Evolutionary conservation across 1,140 invertebrate genomes (phyloP).

Genomic region (Trinorchestia longiramus): DNA sequence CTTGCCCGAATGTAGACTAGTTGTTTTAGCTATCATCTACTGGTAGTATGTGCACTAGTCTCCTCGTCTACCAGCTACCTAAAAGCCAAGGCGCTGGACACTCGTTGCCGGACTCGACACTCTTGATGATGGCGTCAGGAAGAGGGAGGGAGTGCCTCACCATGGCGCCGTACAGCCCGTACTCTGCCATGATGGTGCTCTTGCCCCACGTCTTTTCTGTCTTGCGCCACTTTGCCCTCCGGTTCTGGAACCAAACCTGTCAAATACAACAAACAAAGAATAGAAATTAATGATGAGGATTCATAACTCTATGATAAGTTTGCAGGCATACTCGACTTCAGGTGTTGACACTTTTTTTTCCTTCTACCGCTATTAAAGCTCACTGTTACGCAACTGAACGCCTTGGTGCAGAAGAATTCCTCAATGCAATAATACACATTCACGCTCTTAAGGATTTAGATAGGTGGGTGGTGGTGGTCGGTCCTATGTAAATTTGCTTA

Average conservation of each 20-base stretch:
- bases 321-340: not conserved
- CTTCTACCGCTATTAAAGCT: too few species aligned
- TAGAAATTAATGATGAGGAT: not conserved
- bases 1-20: too few species aligned
- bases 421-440: too few species aligned
- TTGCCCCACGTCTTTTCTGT: constrained; percentile 99
- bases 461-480: too few species aligned
- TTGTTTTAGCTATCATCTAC: too few species aligned
- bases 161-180: constrained; percentile 98
- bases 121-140: constrained; percentile 96
- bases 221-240: constrained; percentile 97
- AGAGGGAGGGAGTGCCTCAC: constrained; percentile 95
- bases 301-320: not conserved
- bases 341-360: too few species aligned
- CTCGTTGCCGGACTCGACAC: constrained; percentile 89
- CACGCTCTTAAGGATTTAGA: too few species aligned
- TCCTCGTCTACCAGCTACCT: constrained; percentile 75
- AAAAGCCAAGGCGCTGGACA: constrained; percentile 97
- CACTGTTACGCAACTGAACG: too few species aligned
- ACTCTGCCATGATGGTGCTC: constrained; percentile 99
- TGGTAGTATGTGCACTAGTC: not conserved
- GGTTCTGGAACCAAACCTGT: constrained; percentile 99
- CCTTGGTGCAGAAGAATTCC: too few species aligned
- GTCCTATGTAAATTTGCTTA: too few species aligned
- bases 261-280: not conserved